Base-by-base conservation (phyloP, 37 sponge, comb jelly and placozoan species). In the Diacarnus erythraeanus region DNA sequence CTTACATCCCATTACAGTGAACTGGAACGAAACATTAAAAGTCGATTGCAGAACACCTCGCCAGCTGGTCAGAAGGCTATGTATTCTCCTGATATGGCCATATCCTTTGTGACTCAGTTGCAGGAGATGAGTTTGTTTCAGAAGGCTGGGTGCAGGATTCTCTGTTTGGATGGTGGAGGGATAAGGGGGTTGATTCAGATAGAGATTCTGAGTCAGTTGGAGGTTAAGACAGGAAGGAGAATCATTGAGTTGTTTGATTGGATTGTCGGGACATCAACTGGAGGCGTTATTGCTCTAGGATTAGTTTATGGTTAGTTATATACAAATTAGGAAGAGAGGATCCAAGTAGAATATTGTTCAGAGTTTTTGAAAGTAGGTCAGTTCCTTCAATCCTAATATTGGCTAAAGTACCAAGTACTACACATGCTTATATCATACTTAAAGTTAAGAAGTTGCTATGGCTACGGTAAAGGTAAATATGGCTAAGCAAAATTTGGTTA, bases 171-270 rank as follows among this genome's bases (percentile, higher is more conserved):
- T 35, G 88, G 88, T 1, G 88, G 88, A 25, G 88, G 88, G 22
- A 81, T 88, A 29, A 88, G 63, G 42, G 88, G 83, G 10, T 63
- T 88, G 66, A 40, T 88, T 26, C 77, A 82, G 77, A 59, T 88
- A 6, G 88, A 88, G 58, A 42, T 81, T 2, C 59, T 88, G 57
- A 57, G 60, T 26, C 77, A 77, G 23, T 76, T 88, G 66, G 88
- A 88, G 64, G 38, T 69, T 29, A 31, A 29, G 38, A 88, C 88
- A 47, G 83, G 88, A 33, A 71, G 64, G 57, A 88, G 35, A 57
- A 88, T 88, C 34, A 70, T 59, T 18, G 83, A 88, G 72, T 72
- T 88, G 66, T 88, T 88, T 77, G 83, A 88, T 54, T 88, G 88
- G 88, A 82, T 88, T 31, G 72, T 88, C 3, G 88, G 88, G 5